phyloP scores from a whole-genome alignment of 2,888 invertebrate genomes.

The Sarcophaga caerulescens region DNA sequence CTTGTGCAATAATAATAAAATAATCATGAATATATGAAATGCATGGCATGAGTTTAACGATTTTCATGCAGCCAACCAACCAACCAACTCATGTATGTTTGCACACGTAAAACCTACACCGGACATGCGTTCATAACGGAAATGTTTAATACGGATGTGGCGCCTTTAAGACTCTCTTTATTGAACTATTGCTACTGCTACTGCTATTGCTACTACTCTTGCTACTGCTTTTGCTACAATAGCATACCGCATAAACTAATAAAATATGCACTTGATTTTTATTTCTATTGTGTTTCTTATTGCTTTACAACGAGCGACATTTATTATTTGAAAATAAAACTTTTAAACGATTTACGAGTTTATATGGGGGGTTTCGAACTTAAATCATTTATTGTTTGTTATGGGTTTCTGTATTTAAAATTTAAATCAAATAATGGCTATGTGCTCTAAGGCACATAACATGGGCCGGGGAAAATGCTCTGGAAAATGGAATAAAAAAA shows the following conservation, averaged over 20 bases:
- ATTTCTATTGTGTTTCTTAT: slow-evolving; percentile 34
- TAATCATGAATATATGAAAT: not conserved
- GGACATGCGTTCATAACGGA: slow-evolving; percentile 67
- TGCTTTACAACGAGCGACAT: too few species aligned
- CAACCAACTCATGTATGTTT: not conserved
- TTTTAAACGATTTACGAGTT: too few species aligned
- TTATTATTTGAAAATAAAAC: too few species aligned
- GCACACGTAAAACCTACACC: slow-evolving; percentile 45
- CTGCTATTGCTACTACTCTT: not conserved
- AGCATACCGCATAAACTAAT: slow-evolving; percentile 54
- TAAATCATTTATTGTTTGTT: too few species aligned
- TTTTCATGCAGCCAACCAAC: not conserved
- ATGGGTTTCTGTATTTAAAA: too few species aligned
- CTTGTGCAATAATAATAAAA: not conserved
- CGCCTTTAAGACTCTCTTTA: slow-evolving; percentile 65
- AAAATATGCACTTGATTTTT: slow-evolving; percentile 64
- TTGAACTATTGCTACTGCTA: slow-evolving; percentile 19
- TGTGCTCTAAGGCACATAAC: too few species aligned
- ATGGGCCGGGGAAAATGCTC: too few species aligned
- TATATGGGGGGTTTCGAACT: not conserved
- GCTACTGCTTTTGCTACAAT: not conserved
- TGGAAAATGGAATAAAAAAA: too few species aligned
- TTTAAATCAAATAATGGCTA: too few species aligned
- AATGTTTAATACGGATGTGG: slow-evolving; percentile 65
- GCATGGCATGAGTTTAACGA: not conserved